Conservation (phyloP, 1,140 invertebrate species). For the Ptiloglossa arizonensis region DNA sequence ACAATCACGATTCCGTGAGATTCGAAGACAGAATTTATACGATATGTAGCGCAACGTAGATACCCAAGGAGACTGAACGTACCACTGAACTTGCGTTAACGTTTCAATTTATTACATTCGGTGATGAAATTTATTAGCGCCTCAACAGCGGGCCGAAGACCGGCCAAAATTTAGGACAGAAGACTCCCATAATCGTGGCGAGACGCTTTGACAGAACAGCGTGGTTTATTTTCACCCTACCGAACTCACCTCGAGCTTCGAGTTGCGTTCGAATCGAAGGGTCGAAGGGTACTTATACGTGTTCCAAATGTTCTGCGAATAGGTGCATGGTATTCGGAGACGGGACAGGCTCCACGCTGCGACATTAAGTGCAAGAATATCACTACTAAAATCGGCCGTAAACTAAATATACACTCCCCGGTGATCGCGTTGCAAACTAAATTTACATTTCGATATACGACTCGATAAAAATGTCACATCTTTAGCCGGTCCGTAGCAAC, state of each 20-base stretch:
- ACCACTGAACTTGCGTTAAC: too few relatives aligned
- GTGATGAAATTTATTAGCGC: too few relatives aligned
- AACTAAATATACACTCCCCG: constrained; percentile 65
- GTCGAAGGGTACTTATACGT: not conserved
- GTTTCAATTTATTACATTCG: too few relatives aligned
- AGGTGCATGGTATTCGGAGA: constrained; percentile 12
- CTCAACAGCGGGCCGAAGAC: too few relatives aligned
- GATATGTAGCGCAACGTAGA: too few relatives aligned
- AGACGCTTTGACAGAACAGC: not conserved
- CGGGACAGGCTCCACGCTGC: constrained; percentile 45
- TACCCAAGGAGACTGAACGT: too few relatives aligned
- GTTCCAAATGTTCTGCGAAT: constrained; percentile 2
- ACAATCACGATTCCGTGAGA: too few relatives aligned
- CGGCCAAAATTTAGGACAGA: not conserved
- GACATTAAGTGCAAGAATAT: constrained; percentile 73
- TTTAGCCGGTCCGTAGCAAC: constrained; percentile 40
- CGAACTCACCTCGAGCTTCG: not conserved
- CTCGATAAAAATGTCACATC: constrained; percentile 75
- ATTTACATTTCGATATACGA: constrained; percentile 77
- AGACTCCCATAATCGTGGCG: not conserved
- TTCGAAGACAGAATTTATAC: too few relatives aligned
- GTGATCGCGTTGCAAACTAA: constrained; percentile 58
- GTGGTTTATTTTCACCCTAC: not conserved
- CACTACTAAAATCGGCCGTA: constrained; percentile 74
- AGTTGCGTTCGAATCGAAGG: not conserved